Base-by-base conservation (phyloP, 2,888 invertebrate species). In the Cryptocheilus praepositus region DNA sequence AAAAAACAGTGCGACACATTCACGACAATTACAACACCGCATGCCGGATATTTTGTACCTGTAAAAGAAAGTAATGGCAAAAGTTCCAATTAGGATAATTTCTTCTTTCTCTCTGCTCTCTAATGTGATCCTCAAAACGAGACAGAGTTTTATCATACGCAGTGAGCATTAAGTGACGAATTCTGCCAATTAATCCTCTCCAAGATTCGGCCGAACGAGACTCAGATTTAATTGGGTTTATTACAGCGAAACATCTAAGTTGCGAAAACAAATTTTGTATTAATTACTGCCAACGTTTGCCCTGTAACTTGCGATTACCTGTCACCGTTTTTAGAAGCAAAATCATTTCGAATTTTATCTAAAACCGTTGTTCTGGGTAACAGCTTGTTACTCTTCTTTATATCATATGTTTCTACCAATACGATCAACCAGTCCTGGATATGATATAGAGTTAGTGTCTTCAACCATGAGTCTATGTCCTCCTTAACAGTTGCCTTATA, bases 31-130 rank as follows among this genome's bases (percentile, higher is more conserved):
- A 8, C 58, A 44, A n/a, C 15, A 15, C 18, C 22, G 18, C 36
- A 53, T 59, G 76, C 86, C 36, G 1, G 36, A 11, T 36, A 36
- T 8, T 2, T 7, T 11, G 11, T 89, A 95, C 95, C 92, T 96
- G 96, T 78, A 98, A 91, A 79, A 96, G 92, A 90, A 98, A 98
- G 90, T 98, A 98, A 88, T 95, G 94, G 88, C 95, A 95, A 90
- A 98, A 98, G 89, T 95, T 95, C 98, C 98, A 98, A 28, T 94
- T 95, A 0, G 93, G 91, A 84, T 97, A 95, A 89, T 96, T 98
- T 63, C 98, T 91, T 83, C 94, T 94, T 87, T 98, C 98, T 67
- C 98, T 92, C 83, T 96, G 95, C 67, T 95, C 94, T 77, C 98
- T 91, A 90, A 98, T 95, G 76, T 95, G 92, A 84, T 98, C 97